These are phyloP conservation scores for Chaetorhynchus papuensis DNA, from an alignment of 2,113 vertebrate genomes.

Conservation along the genomic window DNA sequence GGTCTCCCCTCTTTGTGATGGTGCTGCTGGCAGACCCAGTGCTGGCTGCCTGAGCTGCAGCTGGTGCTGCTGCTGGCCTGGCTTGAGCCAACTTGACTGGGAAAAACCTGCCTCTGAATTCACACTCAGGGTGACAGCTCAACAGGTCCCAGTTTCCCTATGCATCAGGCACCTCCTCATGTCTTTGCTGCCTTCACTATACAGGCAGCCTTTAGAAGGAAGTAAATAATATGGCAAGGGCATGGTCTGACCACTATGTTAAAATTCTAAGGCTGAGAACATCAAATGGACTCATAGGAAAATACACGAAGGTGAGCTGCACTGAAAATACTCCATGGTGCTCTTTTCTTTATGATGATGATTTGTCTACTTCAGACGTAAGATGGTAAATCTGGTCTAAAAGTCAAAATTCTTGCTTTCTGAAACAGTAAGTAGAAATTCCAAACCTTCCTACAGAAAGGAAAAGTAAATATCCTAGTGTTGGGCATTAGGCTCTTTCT, in stretches of 20 bases:
- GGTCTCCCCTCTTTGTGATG: not conserved
- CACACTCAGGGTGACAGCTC: not conserved
- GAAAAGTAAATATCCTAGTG: not conserved
- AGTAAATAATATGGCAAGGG: not conserved
- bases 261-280: not conserved
- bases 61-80: not conserved
- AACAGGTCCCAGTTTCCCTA: not conserved
- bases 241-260: not conserved
- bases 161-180: not conserved
- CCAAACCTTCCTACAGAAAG: not conserved
- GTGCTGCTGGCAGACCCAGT: not conserved
- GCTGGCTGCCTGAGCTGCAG: not conserved
- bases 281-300: not conserved
- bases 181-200: not conserved
- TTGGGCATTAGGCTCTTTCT: accelerated
- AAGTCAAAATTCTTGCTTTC: not conserved
- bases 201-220: not conserved
- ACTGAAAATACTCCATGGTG: not conserved
- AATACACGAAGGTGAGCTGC: not conserved
- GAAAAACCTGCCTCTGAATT: not conserved
- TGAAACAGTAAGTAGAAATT: not conserved
- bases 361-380: not conserved
- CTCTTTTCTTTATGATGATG: not conserved
- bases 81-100: not conserved
- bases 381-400: not conserved